Evolutionary conservation across 2,888 invertebrate species (phyloP), one percentile per base, ranked within the genome.

Genomic region (Agriopis leucophaearia): DNA sequence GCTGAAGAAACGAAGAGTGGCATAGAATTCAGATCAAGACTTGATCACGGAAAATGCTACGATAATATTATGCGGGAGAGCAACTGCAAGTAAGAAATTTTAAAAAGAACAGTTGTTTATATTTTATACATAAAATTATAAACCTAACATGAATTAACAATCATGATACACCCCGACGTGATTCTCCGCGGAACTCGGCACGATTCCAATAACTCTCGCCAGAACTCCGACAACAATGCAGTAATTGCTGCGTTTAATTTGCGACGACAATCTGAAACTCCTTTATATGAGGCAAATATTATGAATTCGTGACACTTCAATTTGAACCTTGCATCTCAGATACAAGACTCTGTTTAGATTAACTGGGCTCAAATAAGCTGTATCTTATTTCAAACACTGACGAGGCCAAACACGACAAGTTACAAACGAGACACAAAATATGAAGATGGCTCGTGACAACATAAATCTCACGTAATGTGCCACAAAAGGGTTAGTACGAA

Each of bases 201-300:
- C 36, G 50, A 36, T 18, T 58, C 51, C 64, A 58, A 57, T 52
- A 50, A 52, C 36, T 47, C 44, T 44, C 38, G 45, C 40, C 58
- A 27, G 27, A 27, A 58, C 51, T 44, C 18, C 38, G 47, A 9
- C 64, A 51, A 66, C 66, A 66, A 61, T 56, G 69, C 69, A 64
- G 60, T 69, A 69, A 64, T 69, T 61, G 60, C 69, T 56, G 64
- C 64, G 58, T 64, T 68, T 64, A 51, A 68, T 64, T 68, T 68
- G 50, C 68, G 47, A 56, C 57, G 57, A 59, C 54, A 36, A 42
- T 45, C 55, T 10, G 42, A 55, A 52, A 64, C 38, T 64, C 47
- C 40, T 40, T 54, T 54, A 59, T 47, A 47, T 38, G 40, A 54
- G 12, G 8, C 45, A 59, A 59, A 47, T 47, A 44, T 36, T 47